Percentiles rank a stretch among this genome's conserved stretches.
phyloP scores from a whole-genome alignment of 2,797 vertebrate genomes.

The Echiichthys vipera region DNA sequence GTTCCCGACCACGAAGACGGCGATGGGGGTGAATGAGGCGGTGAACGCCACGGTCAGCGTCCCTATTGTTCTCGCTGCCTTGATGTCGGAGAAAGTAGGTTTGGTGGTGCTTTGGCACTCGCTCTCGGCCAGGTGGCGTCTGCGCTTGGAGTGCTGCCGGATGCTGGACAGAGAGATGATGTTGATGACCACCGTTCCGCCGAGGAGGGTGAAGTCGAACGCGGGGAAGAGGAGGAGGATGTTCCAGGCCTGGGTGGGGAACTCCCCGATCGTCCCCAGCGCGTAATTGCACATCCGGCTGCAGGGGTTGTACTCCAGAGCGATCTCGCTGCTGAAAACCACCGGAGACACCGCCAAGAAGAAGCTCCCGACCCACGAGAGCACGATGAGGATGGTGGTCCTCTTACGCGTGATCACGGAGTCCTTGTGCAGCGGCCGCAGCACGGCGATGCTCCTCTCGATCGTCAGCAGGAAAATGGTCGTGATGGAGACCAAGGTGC shows the following conservation, averaged over 20 bases:
- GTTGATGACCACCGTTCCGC: slow-evolving; percentile 82
- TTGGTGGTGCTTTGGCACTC: slow-evolving; percentile 73
- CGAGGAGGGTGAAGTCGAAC: slow-evolving; percentile 84
- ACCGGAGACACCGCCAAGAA: slow-evolving; percentile 82
- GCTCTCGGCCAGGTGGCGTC: slow-evolving; percentile 78
- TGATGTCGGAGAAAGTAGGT: slow-evolving; percentile 87
- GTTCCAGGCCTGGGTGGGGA: slow-evolving; percentile 80
- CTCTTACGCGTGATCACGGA: slow-evolving; percentile 83
- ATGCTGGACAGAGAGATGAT: slow-evolving; percentile 84
- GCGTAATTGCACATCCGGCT: slow-evolving; percentile 89
- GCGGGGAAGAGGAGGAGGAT: slow-evolving; percentile 83
- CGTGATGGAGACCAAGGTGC: slow-evolving; percentile 87
- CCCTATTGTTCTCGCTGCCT: slow-evolving; percentile 87
- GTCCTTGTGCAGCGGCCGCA: slow-evolving; percentile 85
- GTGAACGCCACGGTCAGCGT: slow-evolving; percentile 85
- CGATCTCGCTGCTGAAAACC: slow-evolving; percentile 82
- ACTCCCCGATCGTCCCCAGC: slow-evolving; percentile 60
- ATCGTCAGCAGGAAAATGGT: slow-evolving; percentile 86
- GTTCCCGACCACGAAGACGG: slow-evolving; percentile 87
- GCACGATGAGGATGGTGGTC: slow-evolving; percentile 79
- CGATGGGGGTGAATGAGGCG: slow-evolving; percentile 85
- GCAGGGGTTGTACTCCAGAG: slow-evolving; percentile 86
- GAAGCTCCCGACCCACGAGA: slow-evolving; percentile 86
- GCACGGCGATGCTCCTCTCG: slow-evolving; percentile 85
- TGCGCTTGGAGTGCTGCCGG: slow-evolving; percentile 81